Conservation (phyloP, 2,797 vertebrate genomes). For the Anguilla megastoma region DNA sequence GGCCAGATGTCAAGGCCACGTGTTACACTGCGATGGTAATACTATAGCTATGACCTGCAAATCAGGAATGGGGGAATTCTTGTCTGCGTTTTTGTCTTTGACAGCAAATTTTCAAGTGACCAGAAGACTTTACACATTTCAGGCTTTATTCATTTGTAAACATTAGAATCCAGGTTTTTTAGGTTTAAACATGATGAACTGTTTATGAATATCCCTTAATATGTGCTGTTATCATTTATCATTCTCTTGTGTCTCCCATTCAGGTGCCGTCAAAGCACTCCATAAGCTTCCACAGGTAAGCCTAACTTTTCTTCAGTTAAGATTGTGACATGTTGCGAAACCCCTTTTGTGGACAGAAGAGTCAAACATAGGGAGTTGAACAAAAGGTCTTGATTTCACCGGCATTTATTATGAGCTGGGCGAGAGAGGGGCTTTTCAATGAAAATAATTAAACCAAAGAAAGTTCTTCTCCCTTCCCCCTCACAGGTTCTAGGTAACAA, state of each 20-base stretch:
- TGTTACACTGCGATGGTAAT: background rate
- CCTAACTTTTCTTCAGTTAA: background rate
- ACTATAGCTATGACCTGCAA: background rate
- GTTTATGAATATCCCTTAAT: background rate
- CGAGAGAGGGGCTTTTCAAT: no score
- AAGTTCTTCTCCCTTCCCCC: no score
- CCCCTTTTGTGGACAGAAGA: no score
- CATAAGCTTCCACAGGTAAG: background rate
- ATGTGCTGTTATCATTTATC: background rate
- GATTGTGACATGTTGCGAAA: no score
- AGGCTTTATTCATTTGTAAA: background rate
- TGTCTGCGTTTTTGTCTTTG: background rate
- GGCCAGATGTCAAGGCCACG: no score
- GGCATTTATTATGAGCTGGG: no score
- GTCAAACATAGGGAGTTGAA: no score
- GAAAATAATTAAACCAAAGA: no score
- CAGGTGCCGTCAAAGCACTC: background rate
- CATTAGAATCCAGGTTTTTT: background rate
- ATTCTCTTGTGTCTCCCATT: background rate
- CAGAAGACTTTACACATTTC: background rate
- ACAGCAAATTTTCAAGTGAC: background rate
- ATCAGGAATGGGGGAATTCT: background rate
- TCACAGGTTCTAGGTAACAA: no score
- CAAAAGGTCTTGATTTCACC: no score
- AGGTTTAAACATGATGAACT: background rate